Evolutionary conservation across 2,888 invertebrate species (phyloP).

Genomic region (Orchesellides sinensis): DNA sequence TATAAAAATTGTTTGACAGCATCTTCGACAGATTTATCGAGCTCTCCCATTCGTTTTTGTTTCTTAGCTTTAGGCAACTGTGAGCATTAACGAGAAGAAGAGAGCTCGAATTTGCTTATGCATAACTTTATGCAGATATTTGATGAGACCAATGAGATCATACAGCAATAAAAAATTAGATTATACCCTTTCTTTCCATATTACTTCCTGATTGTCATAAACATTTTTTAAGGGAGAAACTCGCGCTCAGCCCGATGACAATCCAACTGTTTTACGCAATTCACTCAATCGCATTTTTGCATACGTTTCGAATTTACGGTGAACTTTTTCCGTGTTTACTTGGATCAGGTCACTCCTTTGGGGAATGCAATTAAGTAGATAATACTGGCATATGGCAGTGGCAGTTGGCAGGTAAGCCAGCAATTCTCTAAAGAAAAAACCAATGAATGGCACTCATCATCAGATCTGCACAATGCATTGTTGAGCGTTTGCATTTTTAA

Average conservation of each 20-base stretch:
- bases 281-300: neutral
- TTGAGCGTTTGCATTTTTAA: neutral
- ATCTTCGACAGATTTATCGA: conserved; percentile 27
- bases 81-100: neutral
- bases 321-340: neutral
- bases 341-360: neutral
- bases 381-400: too few species aligned
- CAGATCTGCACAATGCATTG: neutral
- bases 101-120: too few species aligned
- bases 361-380: neutral
- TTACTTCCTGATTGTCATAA: conserved; percentile 20
- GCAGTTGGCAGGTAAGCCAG: neutral
- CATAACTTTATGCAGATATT: neutral
- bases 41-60: conserved; percentile 10
- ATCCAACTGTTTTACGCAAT: neutral
- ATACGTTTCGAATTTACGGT: neutral
- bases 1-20: conserved; percentile 4
- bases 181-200: neutral
- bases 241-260: neutral
- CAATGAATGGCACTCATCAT: neutral
- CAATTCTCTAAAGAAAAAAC: neutral
- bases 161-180: conserved; percentile 1
- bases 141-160: neutral
- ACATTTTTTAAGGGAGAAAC: conserved; percentile 1
- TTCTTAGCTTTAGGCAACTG: neutral